Evolutionary conservation across 2,113 vertebrate species (phyloP).

Genomic region (Mormyrus lacerda): DNA sequence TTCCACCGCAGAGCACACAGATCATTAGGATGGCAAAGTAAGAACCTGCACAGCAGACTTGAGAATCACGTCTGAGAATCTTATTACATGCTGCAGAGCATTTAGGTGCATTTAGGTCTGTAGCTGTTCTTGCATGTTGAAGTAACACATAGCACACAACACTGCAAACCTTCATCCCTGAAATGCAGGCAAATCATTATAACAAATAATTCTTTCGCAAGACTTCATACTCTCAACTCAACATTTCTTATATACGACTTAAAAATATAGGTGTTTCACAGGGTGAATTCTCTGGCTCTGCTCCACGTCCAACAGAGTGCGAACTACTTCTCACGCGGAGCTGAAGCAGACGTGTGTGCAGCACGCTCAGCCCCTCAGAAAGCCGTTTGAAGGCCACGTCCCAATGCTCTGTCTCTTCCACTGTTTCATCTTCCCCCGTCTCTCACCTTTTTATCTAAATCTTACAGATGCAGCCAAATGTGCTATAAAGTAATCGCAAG

Average conservation of each 20-base stretch:
- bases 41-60: background rate
- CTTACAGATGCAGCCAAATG: background rate
- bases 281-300: background rate
- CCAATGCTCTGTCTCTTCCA: background rate
- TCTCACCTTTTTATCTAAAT: too few relatives aligned
- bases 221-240: background rate
- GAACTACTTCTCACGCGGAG: background rate
- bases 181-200: background rate
- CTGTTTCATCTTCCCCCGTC: background rate
- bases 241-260: background rate
- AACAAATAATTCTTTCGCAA: background rate
- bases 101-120: background rate
- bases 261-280: background rate
- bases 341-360: background rate
- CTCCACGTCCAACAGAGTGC: background rate
- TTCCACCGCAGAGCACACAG: background rate
- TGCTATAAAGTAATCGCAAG: background rate
- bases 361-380: background rate
- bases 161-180: background rate
- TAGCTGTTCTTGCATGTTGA: background rate
- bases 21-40: background rate
- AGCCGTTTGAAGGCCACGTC: constrained; percentile 3
- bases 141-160: background rate
- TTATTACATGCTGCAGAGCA: background rate
- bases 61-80: background rate